These are phyloP conservation scores for Stylophora pistillata DNA, from an alignment of 64 coral and sea anemone genomes.

Conservation along the genomic window DNA sequence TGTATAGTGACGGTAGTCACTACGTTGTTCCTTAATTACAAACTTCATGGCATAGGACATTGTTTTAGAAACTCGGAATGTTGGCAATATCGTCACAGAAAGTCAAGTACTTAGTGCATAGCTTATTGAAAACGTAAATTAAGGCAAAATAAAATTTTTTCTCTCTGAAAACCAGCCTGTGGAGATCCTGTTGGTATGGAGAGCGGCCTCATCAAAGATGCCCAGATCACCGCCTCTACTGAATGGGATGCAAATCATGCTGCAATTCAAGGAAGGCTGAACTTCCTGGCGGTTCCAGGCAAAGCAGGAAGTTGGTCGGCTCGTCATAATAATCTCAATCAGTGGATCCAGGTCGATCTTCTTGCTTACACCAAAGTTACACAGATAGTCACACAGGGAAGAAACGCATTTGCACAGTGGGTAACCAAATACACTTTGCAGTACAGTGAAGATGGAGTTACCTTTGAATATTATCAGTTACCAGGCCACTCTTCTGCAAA, in stretches of 20 bases:
- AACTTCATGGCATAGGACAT: too few species aligned
- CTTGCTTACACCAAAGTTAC: slow-evolving; percentile 3
- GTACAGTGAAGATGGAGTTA: slow-evolving; percentile 24
- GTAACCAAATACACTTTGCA: neutral
- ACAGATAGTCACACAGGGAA: slow-evolving; percentile 25
- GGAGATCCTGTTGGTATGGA: slow-evolving; percentile 6
- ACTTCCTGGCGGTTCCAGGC: neutral
- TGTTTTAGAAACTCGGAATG: too few species aligned
- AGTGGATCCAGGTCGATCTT: slow-evolving; percentile 27
- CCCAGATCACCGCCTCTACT: slow-evolving; percentile 17
- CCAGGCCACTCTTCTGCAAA: neutral
- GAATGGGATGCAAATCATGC: neutral
- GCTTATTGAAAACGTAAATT: too few species aligned
- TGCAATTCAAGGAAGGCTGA: neutral
- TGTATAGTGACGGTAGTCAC: too few species aligned
- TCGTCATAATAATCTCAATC: neutral
- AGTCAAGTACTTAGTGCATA: too few species aligned
- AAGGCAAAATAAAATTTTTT: too few species aligned
- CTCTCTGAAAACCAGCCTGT: neutral
- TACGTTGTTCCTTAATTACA: too few species aligned
- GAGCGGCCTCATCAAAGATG: neutral
- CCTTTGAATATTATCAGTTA: neutral
- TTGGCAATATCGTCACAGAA: too few species aligned
- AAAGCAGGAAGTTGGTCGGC: slow-evolving; percentile 23
- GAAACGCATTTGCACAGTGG: slow-evolving; percentile 18